phyloP scores from a whole-genome alignment of 2,797 vertebrate species.

The Sebastes hubbsi region DNA sequence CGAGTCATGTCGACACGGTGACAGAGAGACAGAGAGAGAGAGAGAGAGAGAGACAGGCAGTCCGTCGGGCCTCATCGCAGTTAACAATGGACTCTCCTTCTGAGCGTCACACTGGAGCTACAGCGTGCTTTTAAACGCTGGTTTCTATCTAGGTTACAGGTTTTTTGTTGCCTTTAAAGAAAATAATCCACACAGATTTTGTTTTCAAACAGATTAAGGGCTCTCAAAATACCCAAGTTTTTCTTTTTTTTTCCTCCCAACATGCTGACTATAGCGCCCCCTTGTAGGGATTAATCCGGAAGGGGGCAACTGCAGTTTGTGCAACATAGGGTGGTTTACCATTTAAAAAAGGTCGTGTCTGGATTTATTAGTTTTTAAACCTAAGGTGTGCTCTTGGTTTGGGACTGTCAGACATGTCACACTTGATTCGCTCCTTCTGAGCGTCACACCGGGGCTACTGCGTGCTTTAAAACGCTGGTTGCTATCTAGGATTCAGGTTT shows the following conservation, averaged over 20 bases:
- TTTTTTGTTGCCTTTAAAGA: neutral
- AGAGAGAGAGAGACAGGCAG: fast-evolving
- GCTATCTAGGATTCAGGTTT: neutral
- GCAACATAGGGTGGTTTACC: neutral
- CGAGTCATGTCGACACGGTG: neutral
- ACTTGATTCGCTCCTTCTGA: neutral
- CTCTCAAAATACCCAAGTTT: neutral
- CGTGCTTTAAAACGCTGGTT: neutral
- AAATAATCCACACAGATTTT: neutral
- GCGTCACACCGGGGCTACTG: neutral
- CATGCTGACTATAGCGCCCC: constrained; percentile 61
- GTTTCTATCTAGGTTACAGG: neutral
- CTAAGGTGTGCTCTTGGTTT: neutral
- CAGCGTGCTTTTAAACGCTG: neutral
- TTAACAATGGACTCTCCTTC: constrained; percentile 66
- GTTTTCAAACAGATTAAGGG: neutral
- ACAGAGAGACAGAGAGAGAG: neutral
- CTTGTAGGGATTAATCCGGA: constrained; percentile 32
- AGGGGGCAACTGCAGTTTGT: constrained; percentile 44
- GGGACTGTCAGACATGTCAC: neutral
- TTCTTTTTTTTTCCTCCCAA: neutral
- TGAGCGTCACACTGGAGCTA: neutral
- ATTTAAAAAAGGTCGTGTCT: neutral
- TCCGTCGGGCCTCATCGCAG: constrained; percentile 56
- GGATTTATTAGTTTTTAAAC: neutral